phyloP scores from a whole-genome alignment of 2,888 invertebrate species.

The Drosophila nr. medialis region DNA sequence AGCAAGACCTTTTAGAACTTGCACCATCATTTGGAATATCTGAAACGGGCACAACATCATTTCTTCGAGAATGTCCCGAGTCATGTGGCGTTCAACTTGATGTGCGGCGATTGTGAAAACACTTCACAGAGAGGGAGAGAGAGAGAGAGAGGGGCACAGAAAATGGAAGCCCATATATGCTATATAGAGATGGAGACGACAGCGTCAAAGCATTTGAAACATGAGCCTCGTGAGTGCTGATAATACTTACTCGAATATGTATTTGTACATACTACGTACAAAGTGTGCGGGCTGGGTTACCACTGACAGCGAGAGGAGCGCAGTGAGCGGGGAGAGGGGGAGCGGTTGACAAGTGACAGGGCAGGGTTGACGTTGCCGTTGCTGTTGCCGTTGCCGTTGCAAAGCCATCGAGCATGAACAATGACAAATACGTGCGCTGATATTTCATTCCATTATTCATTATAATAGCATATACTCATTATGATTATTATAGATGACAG shows the following conservation, averaged over 20 bases:
- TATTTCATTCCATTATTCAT: conserved; percentile 46
- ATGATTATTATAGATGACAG: conserved; percentile 11
- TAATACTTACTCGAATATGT: conserved; percentile 41
- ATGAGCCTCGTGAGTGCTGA: conserved; percentile 75
- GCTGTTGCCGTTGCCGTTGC: background rate
- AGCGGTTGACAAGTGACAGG: conserved; percentile 18
- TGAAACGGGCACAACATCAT: conserved; percentile 44
- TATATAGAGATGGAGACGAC: conserved; percentile 12
- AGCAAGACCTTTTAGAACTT: conserved; percentile 47
- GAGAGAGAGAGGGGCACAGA: conserved; percentile 5
- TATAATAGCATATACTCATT: conserved; percentile 8
- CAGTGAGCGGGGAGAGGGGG: background rate
- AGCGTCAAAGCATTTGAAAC: conserved; percentile 65
- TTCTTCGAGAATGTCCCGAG: conserved; percentile 36
- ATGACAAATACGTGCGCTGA: conserved; percentile 57
- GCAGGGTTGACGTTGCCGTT: background rate
- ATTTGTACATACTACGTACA: conserved; percentile 7
- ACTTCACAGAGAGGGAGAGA: conserved; percentile 11
- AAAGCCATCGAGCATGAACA: conserved; percentile 37
- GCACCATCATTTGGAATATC: conserved; percentile 51
- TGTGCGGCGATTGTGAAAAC: conserved; percentile 61
- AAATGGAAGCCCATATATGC: conserved; percentile 49
- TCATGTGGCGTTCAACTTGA: conserved; percentile 45
- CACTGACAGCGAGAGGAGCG: background rate
- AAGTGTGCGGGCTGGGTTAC: conserved; percentile 30